Percentiles rank a stretch among this genome's conserved stretches.
Conservation (phyloP, 1,140 invertebrate genomes). For the Ceratina japonica region DNA sequence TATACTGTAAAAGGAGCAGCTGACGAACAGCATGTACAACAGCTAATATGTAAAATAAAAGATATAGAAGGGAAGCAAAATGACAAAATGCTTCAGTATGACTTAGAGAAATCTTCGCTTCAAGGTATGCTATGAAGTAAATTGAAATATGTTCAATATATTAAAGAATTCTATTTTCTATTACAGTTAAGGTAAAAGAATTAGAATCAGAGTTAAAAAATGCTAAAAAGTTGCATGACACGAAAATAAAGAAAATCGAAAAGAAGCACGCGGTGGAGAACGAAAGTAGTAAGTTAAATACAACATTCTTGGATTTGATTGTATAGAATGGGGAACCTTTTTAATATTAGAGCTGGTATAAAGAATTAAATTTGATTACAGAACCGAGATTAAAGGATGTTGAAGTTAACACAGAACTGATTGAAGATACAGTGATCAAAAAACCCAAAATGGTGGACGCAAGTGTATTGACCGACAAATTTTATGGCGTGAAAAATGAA, state of each 20-base stretch:
- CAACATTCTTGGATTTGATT: background rate
- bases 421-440: background rate
- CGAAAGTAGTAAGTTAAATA: constrained; percentile 19
- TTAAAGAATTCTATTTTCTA: constrained; percentile 14
- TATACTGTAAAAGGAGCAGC: constrained; percentile 56
- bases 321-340: no score
- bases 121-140: constrained; percentile 40
- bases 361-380: constrained; percentile 7
- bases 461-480: constrained; percentile 59
- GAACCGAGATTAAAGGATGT: constrained; percentile 39
- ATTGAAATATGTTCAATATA: constrained; percentile 10
- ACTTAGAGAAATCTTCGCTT: constrained; percentile 56
- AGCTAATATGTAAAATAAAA: constrained; percentile 64
- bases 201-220: constrained; percentile 56
- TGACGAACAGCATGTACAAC: constrained; percentile 61
- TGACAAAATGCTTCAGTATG: constrained; percentile 43
- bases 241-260: constrained; percentile 32
- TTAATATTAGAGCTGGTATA: no score
- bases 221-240: constrained; percentile 16
- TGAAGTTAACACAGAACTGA: constrained; percentile 48
- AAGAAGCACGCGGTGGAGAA: background rate
- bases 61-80: constrained; percentile 47
- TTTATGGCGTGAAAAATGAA: constrained; percentile 51
- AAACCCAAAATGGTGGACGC: constrained; percentile 51
- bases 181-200: constrained; percentile 55